A percentile compares a stretch with the other conserved stretches of the same genome.
Evolutionary conservation across 2,113 vertebrate species (phyloP).

Genomic region (Pomatostomus ruficeps): DNA sequence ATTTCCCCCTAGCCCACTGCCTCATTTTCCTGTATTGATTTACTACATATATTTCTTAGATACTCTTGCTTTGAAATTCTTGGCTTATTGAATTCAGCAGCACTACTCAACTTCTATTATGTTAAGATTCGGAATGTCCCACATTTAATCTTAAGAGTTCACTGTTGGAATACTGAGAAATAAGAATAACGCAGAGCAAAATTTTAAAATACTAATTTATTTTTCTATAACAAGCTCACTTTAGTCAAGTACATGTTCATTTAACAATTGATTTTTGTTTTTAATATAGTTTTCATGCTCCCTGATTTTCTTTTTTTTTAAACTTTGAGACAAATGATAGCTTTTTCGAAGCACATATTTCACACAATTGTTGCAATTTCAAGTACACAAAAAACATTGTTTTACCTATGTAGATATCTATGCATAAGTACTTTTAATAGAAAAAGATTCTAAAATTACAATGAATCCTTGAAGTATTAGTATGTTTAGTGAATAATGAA

Average conservation of each 20-base stretch:
- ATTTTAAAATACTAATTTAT: background rate
- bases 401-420: background rate
- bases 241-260: background rate
- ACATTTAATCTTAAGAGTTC: background rate
- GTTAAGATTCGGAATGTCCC: background rate
- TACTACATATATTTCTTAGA: background rate
- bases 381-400: background rate
- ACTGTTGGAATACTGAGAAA: background rate
- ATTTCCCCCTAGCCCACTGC: too few relatives aligned
- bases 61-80: background rate
- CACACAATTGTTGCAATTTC: background rate
- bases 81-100: background rate
- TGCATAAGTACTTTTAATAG: background rate
- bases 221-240: background rate
- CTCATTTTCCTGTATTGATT: background rate
- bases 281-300: background rate
- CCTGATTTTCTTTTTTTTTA: background rate
- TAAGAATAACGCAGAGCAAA: background rate
- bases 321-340: background rate
- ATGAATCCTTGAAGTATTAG: constrained; percentile 2
- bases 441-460: background rate
- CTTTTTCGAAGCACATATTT: background rate
- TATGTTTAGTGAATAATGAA: constrained; percentile 12
- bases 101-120: background rate
- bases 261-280: background rate